Conservation (phyloP, 2,797 vertebrate species). For the Scyliorhinus canicula region DNA sequence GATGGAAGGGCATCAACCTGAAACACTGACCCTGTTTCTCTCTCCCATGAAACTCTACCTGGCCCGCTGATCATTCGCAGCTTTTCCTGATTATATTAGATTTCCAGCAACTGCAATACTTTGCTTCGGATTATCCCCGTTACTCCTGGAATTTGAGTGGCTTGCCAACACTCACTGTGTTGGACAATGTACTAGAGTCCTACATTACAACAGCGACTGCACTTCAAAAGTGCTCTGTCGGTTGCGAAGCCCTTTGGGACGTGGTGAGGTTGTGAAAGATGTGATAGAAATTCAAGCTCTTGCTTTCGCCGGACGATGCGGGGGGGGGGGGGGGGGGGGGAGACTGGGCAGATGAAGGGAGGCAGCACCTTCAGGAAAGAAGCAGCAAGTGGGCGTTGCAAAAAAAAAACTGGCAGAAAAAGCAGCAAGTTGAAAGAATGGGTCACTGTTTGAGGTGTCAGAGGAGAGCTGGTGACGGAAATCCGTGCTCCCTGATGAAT, state of each 20-base stretch:
- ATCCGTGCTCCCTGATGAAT: background rate
- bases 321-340: background rate
- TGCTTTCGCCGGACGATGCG: background rate
- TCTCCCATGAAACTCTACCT: background rate
- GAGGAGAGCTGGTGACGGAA: background rate
- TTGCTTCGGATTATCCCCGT: too few relatives aligned
- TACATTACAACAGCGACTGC: background rate
- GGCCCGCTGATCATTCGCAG: background rate
- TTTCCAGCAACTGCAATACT: background rate
- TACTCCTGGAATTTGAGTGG: background rate
- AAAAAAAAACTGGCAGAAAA: background rate
- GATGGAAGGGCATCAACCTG: background rate
- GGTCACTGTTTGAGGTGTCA: background rate
- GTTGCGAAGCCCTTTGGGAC: background rate
- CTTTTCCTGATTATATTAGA: background rate
- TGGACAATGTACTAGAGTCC: background rate
- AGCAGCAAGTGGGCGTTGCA: background rate
- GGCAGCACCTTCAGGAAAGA: background rate
- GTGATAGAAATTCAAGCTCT: background rate
- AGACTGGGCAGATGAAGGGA: background rate
- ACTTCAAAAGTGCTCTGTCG: background rate
- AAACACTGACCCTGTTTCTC: background rate
- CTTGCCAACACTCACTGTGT: background rate
- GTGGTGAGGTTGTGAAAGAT: background rate
- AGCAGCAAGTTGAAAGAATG: background rate